These are phyloP conservation scores for Zaprionus africanus DNA, from an alignment of 1,140 invertebrate genomes.

Conservation along the genomic window DNA sequence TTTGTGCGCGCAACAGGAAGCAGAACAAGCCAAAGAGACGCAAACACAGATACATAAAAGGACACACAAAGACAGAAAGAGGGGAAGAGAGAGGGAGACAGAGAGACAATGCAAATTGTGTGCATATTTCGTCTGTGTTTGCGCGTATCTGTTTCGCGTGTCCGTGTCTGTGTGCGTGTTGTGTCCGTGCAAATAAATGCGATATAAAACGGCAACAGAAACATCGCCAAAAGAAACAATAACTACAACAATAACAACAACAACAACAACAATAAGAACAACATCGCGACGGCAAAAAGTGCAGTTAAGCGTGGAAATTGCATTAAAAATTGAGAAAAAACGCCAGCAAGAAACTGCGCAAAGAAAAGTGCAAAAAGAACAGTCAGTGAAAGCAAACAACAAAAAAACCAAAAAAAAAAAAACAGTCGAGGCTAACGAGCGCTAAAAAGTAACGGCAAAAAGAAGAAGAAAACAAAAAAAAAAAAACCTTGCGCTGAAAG, in stretches of 20 bases:
- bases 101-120: constrained; percentile 59
- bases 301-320: constrained; percentile 81
- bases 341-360: neutral
- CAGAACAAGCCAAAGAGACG: constrained; percentile 26
- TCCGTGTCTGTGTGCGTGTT: constrained; percentile 25
- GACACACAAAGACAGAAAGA: constrained; percentile 1
- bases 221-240: constrained; percentile 38
- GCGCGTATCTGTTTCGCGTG: constrained; percentile 35
- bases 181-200: constrained; percentile 75
- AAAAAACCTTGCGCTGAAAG: constrained; percentile 33
- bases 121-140: constrained; percentile 63
- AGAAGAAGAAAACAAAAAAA: constrained; percentile 24
- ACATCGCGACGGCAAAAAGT: constrained; percentile 67
- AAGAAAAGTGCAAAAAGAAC: constrained; percentile 43
- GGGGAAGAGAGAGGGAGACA: constrained; percentile 5
- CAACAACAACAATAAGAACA: constrained; percentile 48
- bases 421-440: constrained; percentile 70
- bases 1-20: constrained; percentile 61
- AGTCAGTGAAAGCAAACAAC: constrained; percentile 35
- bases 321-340: constrained; percentile 77
- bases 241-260: constrained; percentile 25
- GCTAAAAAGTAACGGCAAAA: constrained; percentile 64
- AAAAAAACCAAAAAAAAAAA: constrained; percentile 46
- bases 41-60: constrained; percentile 9
- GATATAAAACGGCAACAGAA: constrained; percentile 57